Base-by-base conservation (phyloP, 2,113 vertebrate genomes). In the Lepidothrix coronata region DNA sequence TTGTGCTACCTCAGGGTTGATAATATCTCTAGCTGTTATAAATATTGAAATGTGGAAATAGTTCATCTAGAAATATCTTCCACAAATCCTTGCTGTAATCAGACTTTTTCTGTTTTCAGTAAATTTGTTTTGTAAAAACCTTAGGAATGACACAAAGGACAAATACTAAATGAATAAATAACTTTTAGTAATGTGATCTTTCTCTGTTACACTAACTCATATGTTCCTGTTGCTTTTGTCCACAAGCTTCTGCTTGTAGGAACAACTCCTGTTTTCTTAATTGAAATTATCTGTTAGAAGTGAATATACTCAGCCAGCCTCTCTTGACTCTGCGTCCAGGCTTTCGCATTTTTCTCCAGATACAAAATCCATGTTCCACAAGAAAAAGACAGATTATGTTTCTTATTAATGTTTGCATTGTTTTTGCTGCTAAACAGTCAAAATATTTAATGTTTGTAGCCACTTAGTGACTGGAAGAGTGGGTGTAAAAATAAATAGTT, bases 401-500 rank as follows among this genome's bases (percentile, higher is more conserved):
- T 82, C 35, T 49, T 46, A 73, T n/a, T 88, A 88, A 82, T 62
- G 44, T 74, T 88, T 84, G 51, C 20, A 22, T 88, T 86, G 35
- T 75, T 88, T 31, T 91, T 90, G 41, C 39, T 91, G 62, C 78
- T 85, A n/a, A 94, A 82, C 30, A 78, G 52, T 92, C 67, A 87
- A 84, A 62, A 74, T 39, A 93, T 65, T 92, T 92, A 75, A 94
- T 85, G 75, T 67, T 91, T 71, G 61, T 93, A 94, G 72, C 46
- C 81, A 59, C 62, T 95, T 88, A 90, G 71, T 91, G 67, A 15
- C 85, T 96, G 57, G 59, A 97, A 95, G 83, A 88, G 49, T 88
- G 28, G n/a, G 71, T 94, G 39, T 81, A 75, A 93, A 94, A 95
- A 88, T 77, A 89, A 93, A 85, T 66, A 3, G 54, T 81, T 96